Conservation (phyloP, 2,797 vertebrate genomes). For the Enteromius paludinosus region DNA sequence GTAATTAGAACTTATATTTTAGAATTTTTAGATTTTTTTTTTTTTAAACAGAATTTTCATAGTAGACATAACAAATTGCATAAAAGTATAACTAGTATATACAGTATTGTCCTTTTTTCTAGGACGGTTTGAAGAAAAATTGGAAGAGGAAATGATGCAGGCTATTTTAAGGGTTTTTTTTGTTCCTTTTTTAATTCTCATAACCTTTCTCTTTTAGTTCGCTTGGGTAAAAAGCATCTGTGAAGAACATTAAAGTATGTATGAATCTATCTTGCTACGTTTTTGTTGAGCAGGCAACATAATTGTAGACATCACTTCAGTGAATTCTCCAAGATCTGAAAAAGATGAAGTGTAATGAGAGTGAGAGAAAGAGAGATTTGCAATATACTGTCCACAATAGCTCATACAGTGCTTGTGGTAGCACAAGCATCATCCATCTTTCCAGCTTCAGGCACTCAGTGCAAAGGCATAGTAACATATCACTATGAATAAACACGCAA, state of each 20-base stretch:
- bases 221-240: constrained; percentile 6
- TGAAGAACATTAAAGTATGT: constrained; percentile 43
- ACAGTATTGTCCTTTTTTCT: neutral
- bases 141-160: neutral
- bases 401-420: constrained; percentile 72
- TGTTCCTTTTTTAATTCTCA: constrained; percentile 3
- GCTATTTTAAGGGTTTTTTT: neutral
- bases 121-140: neutral
- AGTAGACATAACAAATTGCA: neutral
- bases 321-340: constrained; percentile 79
- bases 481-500: constrained; percentile 76
- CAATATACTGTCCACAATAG: constrained; percentile 65
- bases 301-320: constrained; percentile 86
- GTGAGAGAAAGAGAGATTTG: constrained; percentile 84
- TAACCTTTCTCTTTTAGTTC: constrained; percentile 12
- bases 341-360: constrained; percentile 79
- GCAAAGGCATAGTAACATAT: constrained; percentile 72
- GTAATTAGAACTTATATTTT: neutral
- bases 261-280: constrained; percentile 26
- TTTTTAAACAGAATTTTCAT: neutral
- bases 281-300: constrained; percentile 75
- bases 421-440: constrained; percentile 55
- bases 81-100: neutral
- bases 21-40: neutral
- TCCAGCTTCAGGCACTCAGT: constrained; percentile 69